phyloP scores from a whole-genome alignment of 2,113 vertebrate genomes.

The Ceuthmochares aereus region DNA sequence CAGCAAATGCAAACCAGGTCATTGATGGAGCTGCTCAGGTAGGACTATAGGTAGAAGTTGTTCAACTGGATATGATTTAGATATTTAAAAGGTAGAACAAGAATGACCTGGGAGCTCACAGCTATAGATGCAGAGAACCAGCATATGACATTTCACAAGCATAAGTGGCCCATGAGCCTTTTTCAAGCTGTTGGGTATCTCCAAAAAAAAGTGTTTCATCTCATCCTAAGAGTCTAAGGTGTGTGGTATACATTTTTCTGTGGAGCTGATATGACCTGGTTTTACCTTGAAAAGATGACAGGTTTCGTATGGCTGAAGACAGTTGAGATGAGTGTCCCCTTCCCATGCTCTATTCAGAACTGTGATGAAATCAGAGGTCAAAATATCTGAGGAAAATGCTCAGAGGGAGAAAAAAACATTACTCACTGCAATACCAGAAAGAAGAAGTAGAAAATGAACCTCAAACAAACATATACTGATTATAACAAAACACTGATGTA shows the following conservation, averaged over 20 bases:
- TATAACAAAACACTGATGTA: not conserved
- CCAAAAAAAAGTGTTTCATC: not conserved
- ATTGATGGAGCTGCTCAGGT: not conserved
- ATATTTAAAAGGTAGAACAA: not conserved
- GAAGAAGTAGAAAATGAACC: not conserved
- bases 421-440: not conserved
- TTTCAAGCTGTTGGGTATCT: not conserved
- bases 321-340: not conserved
- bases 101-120: not conserved
- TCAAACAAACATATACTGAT: not conserved
- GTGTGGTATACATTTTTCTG: not conserved
- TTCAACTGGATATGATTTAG: not conserved
- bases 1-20: rapidly evolving
- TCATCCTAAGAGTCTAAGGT: not conserved
- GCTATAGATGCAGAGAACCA: not conserved
- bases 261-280: not conserved
- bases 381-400: not conserved
- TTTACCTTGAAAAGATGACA: not conserved
- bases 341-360: not conserved
- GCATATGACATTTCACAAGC: rapidly evolving
- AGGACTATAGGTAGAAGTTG: not conserved
- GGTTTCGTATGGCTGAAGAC: not conserved
- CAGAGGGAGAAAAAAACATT: not conserved
- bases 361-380: not conserved
- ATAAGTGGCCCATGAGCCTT: not conserved